Percentiles rank a stretch among this genome's conserved stretches.
These are phyloP conservation scores for Orbicella faveolata DNA, from an alignment of 64 coral and sea anemone genomes.

Conservation along the genomic window DNA sequence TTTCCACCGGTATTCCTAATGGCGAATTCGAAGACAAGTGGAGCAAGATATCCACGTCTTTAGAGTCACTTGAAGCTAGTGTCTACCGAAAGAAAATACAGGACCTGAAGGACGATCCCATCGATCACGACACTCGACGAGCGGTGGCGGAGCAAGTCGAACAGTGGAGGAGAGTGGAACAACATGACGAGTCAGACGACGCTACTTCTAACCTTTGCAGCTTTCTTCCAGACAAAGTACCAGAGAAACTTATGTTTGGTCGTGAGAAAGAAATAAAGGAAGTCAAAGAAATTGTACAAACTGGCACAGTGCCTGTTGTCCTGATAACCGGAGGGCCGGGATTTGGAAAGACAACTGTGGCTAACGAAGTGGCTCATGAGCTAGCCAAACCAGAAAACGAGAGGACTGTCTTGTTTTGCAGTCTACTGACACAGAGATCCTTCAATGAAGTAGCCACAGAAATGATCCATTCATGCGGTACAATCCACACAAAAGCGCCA, in stretches of 20 bases:
- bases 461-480: conserved; percentile 19
- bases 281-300: neutral
- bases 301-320: neutral
- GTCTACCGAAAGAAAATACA: conserved; percentile 22
- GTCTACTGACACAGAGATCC: neutral
- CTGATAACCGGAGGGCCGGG: conserved; percentile 56
- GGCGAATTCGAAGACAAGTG: conserved; percentile 1
- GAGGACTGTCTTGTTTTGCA: conserved; percentile 36
- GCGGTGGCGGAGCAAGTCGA: neutral
- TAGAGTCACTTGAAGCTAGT: conserved; percentile 29
- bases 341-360: conserved; percentile 66
- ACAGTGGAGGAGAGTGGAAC: neutral
- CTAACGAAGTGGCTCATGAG: conserved; percentile 24
- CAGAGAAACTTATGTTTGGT: conserved; percentile 16
- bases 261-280: conserved; percentile 13
- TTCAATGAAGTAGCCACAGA: conserved; percentile 19
- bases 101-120: conserved; percentile 24
- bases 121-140: neutral
- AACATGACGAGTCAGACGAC: neutral
- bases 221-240: conserved; percentile 1
- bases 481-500: neutral
- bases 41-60: neutral
- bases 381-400: neutral
- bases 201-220: neutral
- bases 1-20: conserved; percentile 6